Evolutionary conservation across 2,888 invertebrate species (phyloP).

Genomic region (Minunthozetes semirufus): DNA sequence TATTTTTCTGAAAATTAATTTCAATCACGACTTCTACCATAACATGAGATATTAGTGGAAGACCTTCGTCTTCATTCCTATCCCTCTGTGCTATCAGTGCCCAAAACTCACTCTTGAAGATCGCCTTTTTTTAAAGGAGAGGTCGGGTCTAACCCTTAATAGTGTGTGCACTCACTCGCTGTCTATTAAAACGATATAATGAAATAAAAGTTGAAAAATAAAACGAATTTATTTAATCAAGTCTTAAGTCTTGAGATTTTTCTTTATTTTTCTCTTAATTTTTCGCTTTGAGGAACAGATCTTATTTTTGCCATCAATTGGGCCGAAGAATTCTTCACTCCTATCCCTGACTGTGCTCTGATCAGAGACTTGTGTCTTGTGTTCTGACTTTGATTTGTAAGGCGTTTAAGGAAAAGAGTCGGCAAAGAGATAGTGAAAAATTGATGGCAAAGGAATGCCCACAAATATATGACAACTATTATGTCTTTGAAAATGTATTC

Average conservation of each 20-base stretch:
- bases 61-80: background rate
- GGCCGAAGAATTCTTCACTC: background rate
- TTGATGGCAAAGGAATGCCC: too few relatives aligned
- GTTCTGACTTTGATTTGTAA: background rate
- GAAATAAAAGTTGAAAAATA: background rate
- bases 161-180: background rate
- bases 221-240: background rate
- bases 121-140: too few relatives aligned
- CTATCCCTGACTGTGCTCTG: background rate
- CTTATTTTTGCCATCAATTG: too few relatives aligned
- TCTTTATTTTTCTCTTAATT: too few relatives aligned
- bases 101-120: background rate
- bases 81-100: background rate
- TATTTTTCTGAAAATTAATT: background rate
- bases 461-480: background rate
- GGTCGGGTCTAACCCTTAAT: too few relatives aligned
- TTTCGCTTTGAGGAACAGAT: too few relatives aligned
- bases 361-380: background rate
- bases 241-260: too few relatives aligned
- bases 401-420: background rate
- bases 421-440: background rate
- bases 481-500: too few relatives aligned
- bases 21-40: slow-evolving; percentile 7
- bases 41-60: background rate
- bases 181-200: background rate